Evolutionary conservation across 2,888 invertebrate species (phyloP), one percentile per base, ranked within the genome.

Genomic region (Aromia moschata): DNA sequence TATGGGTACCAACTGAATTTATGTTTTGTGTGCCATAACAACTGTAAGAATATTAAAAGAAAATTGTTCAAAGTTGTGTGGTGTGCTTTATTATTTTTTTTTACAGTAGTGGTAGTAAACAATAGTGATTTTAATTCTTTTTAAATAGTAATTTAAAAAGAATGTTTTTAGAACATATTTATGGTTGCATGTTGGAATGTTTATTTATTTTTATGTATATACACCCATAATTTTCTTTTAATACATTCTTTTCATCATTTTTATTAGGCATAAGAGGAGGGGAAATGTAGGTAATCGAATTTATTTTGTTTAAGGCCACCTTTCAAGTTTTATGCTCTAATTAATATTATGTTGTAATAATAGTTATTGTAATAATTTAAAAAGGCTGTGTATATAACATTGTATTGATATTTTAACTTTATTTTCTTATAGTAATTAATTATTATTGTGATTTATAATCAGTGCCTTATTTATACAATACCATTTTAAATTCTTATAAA

Each of bases 381-480:
- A 56, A 70, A 70, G 72, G 72, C 72, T 72, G 71, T 72, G 72
- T 71, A 71, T 65, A 70, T 70, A 71, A 58, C 58, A 49, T 57
- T 65, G 52, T 65, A 64, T 64, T 60, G 60, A 62, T 57, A 69
- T 66, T 67, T 62, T 65, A 65, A 25, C 49, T 61, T 64, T 60
- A 49, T 69, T 41, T 59, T 62, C 38, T 57, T 43, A 53, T 65
- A 56, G 62, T 60, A 69, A 64, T 64, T 67, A 44, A 58, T 58
- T 59, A 58, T 58, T 59, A 64, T 64, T 69, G 70, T 70, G 70
- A 70, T 69, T 63, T 59, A 57, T 40, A 65, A 58, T 57, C 68
- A 68, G 72, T 72, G 72, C 72, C 72, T 72, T 72, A 70, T 60
- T 66, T 61, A 59, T 62, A 54, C 33, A 52, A 31, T 46, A 49